Evolutionary conservation across 2,113 vertebrate genomes (phyloP).

Genomic region (Oryzias javanicus): DNA sequence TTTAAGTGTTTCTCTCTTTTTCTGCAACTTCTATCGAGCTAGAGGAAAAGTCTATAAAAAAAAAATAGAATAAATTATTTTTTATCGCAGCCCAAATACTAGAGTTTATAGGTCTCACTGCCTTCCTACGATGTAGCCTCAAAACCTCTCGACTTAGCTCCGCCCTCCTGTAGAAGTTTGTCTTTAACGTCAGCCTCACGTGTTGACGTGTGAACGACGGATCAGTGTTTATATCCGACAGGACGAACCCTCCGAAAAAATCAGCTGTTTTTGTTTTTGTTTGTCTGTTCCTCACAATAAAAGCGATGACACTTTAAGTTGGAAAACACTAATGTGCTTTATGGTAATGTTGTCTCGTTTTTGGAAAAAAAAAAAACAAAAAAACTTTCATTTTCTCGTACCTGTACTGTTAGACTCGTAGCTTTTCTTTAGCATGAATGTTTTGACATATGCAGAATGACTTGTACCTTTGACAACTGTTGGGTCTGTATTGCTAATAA

Average conservation of each 20-base stretch:
- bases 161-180: constrained; percentile 47
- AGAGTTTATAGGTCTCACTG: constrained; percentile 64
- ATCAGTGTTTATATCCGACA: constrained; percentile 43
- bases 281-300: constrained; percentile 20
- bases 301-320: constrained; percentile 69
- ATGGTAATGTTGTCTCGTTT: constrained; percentile 68
- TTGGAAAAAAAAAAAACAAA: constrained; percentile 33
- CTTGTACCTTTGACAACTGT: constrained; percentile 66
- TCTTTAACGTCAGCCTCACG: constrained; percentile 25
- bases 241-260: background rate
- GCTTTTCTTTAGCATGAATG: constrained; percentile 74
- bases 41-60: constrained; percentile 65
- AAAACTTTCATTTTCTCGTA: constrained; percentile 73
- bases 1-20: constrained; percentile 63
- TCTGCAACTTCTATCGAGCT: constrained; percentile 53
- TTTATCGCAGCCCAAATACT: constrained; percentile 64
- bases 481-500: constrained; percentile 77
- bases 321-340: constrained; percentile 78
- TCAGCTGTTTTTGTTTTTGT: constrained; percentile 12
- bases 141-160: constrained; percentile 48
- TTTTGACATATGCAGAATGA: constrained; percentile 74
- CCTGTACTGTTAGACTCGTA: constrained; percentile 65
- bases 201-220: constrained; percentile 37
- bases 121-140: constrained; percentile 70
- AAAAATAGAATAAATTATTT: constrained; percentile 72